phyloP scores from a whole-genome alignment of 1,140 invertebrate species.

The Zelostemma sp. region DNA sequence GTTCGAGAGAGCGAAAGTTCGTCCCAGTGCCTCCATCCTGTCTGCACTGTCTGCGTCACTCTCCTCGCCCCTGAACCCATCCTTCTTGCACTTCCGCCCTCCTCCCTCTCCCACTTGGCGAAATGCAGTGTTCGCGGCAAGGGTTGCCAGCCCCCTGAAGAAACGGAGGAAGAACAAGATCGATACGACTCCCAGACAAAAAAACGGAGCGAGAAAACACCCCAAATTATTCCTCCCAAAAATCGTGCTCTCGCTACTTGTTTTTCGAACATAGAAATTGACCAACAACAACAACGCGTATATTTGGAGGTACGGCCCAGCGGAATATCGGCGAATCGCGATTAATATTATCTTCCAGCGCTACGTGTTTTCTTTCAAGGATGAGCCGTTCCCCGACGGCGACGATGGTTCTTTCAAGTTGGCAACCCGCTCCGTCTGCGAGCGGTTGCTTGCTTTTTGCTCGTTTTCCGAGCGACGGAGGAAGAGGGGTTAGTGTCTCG shows the following conservation, averaged over 20 bases:
- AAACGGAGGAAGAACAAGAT: conserved; percentile 27
- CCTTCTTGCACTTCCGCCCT: conserved; percentile 20
- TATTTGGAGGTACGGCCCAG: too few species aligned
- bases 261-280: too few species aligned
- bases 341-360: not conserved
- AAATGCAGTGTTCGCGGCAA: conserved; percentile 23
- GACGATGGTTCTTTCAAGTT: conserved; percentile 59
- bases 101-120: conserved; percentile 10
- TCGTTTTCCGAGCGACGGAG: conserved; percentile 28
- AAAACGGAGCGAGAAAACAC: conserved; percentile 22
- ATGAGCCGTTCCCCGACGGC: conserved; percentile 8
- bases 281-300: too few species aligned
- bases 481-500: conserved; percentile 50
- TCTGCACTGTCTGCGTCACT: conserved; percentile 44
- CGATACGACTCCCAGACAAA: conserved; percentile 36
- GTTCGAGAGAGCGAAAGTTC: conserved; percentile 69
- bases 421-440: conserved; percentile 53
- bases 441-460: conserved; percentile 44
- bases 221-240: too few species aligned
- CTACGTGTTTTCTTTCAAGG: conserved; percentile 10
- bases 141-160: conserved; percentile 30
- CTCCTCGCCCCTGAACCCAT: conserved; percentile 13
- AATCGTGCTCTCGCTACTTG: too few species aligned
- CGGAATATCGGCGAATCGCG: not conserved
- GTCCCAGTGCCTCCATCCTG: conserved; percentile 69